A percentile compares a stretch with the other conserved stretches of the same genome.
These are phyloP conservation scores for Hippopotamus amphibius DNA, from an alignment of 2,113 vertebrate genomes.

Conservation along the genomic window DNA sequence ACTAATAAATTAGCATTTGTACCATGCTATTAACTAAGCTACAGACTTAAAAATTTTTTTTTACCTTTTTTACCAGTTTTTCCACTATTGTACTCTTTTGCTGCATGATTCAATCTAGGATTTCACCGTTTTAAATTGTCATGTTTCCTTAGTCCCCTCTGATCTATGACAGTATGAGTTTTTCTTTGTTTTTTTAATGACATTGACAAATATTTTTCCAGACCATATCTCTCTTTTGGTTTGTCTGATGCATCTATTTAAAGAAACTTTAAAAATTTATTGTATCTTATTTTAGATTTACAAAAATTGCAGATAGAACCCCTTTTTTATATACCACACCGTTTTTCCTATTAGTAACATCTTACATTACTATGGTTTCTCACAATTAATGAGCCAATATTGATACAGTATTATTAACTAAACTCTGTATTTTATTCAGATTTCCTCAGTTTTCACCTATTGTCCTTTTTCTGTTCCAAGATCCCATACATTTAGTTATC, in stretches of 20 bases:
- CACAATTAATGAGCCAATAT: not conserved
- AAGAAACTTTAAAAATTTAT: constrained; percentile 1
- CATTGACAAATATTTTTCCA: not conserved
- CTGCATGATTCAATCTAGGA: not conserved
- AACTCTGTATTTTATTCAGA: not conserved
- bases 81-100: not conserved
- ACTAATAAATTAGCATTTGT: not conserved
- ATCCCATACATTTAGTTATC: not conserved
- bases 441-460: not conserved
- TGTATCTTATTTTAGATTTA: not conserved
- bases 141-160: not conserved
- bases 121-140: not conserved
- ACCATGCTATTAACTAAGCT: not conserved
- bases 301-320: not conserved
- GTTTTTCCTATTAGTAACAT: not conserved
- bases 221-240: not conserved
- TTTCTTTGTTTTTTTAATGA: not conserved
- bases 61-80: not conserved
- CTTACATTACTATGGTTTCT: not conserved
- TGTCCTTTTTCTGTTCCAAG: not conserved
- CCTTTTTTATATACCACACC: not conserved
- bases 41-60: not conserved
- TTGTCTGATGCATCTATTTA: not conserved
- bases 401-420: not conserved
- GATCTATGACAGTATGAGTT: not conserved